Evolutionary conservation across 2,797 vertebrate species (phyloP).

Genomic region (Malacoraja senta): DNA sequence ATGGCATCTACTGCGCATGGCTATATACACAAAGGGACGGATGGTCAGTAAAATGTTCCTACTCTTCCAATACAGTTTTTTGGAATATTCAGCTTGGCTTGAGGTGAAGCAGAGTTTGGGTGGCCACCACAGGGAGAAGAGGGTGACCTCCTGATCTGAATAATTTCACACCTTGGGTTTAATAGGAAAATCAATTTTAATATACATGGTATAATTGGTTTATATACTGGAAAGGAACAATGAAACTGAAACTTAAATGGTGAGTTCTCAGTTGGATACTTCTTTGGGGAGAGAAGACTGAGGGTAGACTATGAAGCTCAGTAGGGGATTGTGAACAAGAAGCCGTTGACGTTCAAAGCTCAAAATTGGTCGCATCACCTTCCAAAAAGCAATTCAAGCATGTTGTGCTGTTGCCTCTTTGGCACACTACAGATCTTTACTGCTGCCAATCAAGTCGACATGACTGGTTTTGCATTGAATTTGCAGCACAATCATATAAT

Average conservation of each 20-base stretch:
- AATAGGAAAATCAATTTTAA: not conserved
- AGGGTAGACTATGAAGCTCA: not conserved
- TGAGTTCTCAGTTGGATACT: not conserved
- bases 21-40: conserved; percentile 76
- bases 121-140: too few species aligned
- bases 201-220: not conserved
- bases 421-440: not conserved
- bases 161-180: not conserved
- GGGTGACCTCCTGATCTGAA: not conserved
- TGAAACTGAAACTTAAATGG: not conserved
- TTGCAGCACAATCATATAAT: not conserved
- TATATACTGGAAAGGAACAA: not conserved
- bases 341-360: not conserved
- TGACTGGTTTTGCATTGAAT: not conserved
- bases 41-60: conserved; percentile 59
- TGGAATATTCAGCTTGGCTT: not conserved
- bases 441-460: not conserved
- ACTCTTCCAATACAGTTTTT: not conserved
- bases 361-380: not conserved
- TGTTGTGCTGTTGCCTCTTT: not conserved
- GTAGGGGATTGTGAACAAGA: too few species aligned
- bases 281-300: not conserved
- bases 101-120: not conserved
- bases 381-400: not conserved
- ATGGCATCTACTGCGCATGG: conserved; percentile 78